phyloP scores from a whole-genome alignment of 2,797 vertebrate species.

The Saguinus oedipus region DNA sequence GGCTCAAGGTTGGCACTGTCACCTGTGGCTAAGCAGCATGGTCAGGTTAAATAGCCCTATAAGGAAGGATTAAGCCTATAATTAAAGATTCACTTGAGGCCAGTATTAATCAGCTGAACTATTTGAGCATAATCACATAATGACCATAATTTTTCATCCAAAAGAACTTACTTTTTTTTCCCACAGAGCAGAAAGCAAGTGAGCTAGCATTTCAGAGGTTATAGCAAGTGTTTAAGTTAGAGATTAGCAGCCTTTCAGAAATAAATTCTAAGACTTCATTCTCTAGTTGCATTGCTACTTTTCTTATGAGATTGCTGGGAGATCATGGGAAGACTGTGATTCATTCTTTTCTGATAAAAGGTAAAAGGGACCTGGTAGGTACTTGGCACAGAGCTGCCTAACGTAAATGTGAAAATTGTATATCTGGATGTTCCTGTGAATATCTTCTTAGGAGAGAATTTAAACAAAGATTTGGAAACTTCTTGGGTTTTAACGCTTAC shows the following conservation, averaged over 20 bases:
- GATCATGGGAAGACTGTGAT: not conserved
- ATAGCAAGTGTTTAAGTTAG: not conserved
- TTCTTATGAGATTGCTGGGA: not conserved
- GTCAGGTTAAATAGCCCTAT: not conserved
- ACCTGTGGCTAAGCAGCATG: not conserved
- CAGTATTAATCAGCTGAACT: not conserved
- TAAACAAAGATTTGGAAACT: not conserved
- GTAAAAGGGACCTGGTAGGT: not conserved
- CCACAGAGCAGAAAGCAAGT: not conserved
- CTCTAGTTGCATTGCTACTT: not conserved
- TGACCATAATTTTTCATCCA: not conserved
- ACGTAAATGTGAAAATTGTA: not conserved
- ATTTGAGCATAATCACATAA: constrained; percentile 20
- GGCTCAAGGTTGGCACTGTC: not conserved
- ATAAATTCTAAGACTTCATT: not conserved
- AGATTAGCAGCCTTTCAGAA: not conserved
- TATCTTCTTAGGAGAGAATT: not conserved
- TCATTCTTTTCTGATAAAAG: not conserved
- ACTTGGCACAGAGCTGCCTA: not conserved
- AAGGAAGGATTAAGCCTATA: not conserved
- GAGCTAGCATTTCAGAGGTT: not conserved
- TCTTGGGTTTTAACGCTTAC: constrained; percentile 31
- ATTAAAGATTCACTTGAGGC: not conserved
- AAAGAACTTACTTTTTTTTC: not conserved
- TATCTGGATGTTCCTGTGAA: not conserved